Percentiles rank a stretch among this genome's conserved stretches.
Conservation (phyloP, 2,888 invertebrate species). For the Melanotus villosus region DNA sequence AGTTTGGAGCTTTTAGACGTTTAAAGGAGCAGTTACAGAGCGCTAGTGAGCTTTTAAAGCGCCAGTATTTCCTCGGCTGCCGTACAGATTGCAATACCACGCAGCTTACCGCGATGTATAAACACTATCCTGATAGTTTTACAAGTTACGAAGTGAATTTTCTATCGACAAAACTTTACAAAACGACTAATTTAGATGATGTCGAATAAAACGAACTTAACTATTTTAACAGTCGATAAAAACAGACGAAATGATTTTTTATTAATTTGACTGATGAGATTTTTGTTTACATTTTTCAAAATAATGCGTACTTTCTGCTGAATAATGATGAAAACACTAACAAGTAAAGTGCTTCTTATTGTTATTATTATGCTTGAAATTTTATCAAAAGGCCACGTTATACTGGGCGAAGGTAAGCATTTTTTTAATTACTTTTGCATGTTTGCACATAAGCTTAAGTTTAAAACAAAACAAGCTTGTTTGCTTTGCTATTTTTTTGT, state of each 20-base stretch:
- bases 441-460: no score
- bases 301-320: not conserved
- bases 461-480: no score
- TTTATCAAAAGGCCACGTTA: slow-evolving; percentile 14
- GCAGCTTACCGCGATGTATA: slow-evolving; percentile 34
- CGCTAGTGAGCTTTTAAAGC: slow-evolving; percentile 39
- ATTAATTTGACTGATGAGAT: no score
- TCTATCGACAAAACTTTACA: not conserved
- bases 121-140: slow-evolving; percentile 12
- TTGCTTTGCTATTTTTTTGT: no score
- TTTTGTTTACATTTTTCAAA: no score
- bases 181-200: not conserved
- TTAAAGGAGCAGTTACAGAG: slow-evolving; percentile 40
- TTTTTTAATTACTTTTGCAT: not conserved
- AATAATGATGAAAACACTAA: slow-evolving; percentile 29
- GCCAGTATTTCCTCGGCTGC: slow-evolving; percentile 37
- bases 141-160: not conserved
- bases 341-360: slow-evolving; percentile 28
- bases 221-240: no score
- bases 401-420: slow-evolving; percentile 33
- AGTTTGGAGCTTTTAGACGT: slow-evolving; percentile 28
- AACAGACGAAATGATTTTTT: no score
- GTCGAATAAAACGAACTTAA: no score
- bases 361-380: slow-evolving; percentile 14
- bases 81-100: slow-evolving; percentile 39